Conservation (phyloP, 2,888 invertebrate species). For the Melipona bicolor region DNA sequence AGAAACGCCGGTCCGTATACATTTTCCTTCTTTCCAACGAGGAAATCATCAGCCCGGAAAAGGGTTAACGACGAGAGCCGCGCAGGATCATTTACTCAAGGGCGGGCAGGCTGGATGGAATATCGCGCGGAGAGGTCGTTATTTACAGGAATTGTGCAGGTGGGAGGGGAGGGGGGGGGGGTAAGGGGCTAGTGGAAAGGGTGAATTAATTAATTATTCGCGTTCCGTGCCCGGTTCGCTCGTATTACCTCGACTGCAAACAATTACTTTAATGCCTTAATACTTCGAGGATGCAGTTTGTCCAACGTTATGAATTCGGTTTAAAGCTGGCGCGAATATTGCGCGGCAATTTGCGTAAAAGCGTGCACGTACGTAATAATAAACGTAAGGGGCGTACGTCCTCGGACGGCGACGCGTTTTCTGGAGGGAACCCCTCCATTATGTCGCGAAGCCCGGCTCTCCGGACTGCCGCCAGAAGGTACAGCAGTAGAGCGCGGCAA, state of each 20-base stretch:
- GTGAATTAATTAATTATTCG: constrained; percentile 56
- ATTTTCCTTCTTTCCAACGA: background rate
- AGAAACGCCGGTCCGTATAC: background rate
- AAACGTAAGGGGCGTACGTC: background rate
- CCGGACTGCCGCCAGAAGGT: constrained; percentile 8
- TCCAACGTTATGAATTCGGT: constrained; percentile 67
- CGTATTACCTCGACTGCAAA: constrained; percentile 52
- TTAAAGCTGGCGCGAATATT: constrained; percentile 61
- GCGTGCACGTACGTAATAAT: constrained; percentile 39
- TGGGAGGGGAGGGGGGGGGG: no score
- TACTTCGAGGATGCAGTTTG: constrained; percentile 60
- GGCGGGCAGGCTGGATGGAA: background rate
- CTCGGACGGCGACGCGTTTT: constrained; percentile 49
- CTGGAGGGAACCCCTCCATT: constrained; percentile 55
- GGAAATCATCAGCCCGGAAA: constrained; percentile 35
- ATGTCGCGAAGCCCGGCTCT: constrained; percentile 30
- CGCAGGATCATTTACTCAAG: background rate
- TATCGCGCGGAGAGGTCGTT: constrained; percentile 25
- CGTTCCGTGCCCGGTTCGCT: constrained; percentile 49
- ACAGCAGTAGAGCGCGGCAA: constrained; percentile 48
- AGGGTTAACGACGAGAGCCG: constrained; percentile 31
- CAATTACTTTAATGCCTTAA: constrained; percentile 66
- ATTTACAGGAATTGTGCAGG: constrained; percentile 9
- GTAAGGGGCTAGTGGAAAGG: background rate
- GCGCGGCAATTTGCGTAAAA: constrained; percentile 69